A percentile compares a stretch with the other conserved stretches of the same genome.
Conservation (phyloP, 2,113 vertebrate genomes). For the Damaliscus lunatus region DNA sequence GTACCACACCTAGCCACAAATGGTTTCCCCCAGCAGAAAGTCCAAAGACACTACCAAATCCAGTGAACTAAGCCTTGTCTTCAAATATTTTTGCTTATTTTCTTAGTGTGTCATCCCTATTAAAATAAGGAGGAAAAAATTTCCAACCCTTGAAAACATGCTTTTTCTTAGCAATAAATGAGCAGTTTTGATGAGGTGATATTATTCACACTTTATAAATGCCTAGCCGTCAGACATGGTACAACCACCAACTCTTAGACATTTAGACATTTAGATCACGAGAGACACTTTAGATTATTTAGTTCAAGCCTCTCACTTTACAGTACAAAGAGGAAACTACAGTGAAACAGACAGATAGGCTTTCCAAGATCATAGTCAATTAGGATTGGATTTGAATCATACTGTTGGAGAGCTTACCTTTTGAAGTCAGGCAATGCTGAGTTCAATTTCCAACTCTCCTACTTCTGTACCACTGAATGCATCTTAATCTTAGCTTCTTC, state of each 20-base stretch:
- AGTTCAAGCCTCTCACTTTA: neutral
- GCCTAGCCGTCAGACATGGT: neutral
- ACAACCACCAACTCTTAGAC: neutral
- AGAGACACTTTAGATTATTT: neutral
- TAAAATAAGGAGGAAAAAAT: constrained; percentile 3
- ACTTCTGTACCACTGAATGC: neutral
- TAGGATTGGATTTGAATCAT: neutral
- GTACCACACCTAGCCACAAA: neutral
- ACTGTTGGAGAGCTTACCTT: too few species aligned
- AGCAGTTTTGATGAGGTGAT: neutral
- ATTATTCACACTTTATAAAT: constrained; percentile 30
- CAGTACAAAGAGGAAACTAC: neutral
- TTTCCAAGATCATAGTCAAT: neutral
- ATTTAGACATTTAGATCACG: neutral
- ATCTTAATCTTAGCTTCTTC: neutral
- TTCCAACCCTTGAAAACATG: neutral
- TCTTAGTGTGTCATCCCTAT: neutral
- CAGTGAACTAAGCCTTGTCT: neutral
- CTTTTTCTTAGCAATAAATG: neutral
- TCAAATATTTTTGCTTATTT: neutral
- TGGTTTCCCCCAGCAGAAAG: neutral
- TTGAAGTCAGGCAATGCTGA: neutral
- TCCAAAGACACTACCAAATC: neutral
- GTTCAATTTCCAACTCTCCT: neutral
- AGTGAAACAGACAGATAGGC: neutral